Evolutionary conservation across 1,140 invertebrate genomes (phyloP), one percentile per base, ranked within the genome.

Genomic region (Druon quercuslanigerum): DNA sequence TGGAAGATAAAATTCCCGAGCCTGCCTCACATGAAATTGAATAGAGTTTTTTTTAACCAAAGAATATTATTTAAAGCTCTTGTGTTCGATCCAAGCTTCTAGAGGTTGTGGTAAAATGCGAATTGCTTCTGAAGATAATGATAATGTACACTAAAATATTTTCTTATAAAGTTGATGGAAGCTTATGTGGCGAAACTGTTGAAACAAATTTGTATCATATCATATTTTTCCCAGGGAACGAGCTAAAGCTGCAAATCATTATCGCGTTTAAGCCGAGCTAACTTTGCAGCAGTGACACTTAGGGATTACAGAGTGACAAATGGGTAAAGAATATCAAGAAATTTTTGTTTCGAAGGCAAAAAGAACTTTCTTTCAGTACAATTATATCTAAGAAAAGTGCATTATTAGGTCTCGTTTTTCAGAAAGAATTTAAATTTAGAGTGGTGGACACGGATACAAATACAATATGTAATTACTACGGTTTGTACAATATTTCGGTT

Each of bases 211-310:
- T 66, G 2, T 11, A 33, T 66, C 13, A 40, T 40, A 66, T 66
- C 20, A 6, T 20, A 16, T 5, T 20, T 20, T 40, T 66, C 33
- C 12, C 20, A 40, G 20, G 25, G 11, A 12, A 14, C 9, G 12
- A 14, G 57, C 57, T 66, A 13, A 46, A 66, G 19, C 25, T 33
- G 57, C 20, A 66, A 66, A 66, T 66, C 13, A 20, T 66, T 66
- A 66, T 66, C 33, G 57, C 16, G 13, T 66, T 33, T n/a, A 66
- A 66, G 57, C 25, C 33, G 20, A 66, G 14, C 57, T 40, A 7
- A 33, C 40, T 66, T 66, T 66, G 57, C 33, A 40, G 3, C 19
- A 40, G 11, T 66, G 57, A 66, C 57, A 66, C 9, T 5, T 33
- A 14, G 25, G 13, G 57, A 66, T 66, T 66, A 66, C 25, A 12